phyloP scores from a whole-genome alignment of 1,140 invertebrate genomes.

The Cryptotermes secundus region DNA sequence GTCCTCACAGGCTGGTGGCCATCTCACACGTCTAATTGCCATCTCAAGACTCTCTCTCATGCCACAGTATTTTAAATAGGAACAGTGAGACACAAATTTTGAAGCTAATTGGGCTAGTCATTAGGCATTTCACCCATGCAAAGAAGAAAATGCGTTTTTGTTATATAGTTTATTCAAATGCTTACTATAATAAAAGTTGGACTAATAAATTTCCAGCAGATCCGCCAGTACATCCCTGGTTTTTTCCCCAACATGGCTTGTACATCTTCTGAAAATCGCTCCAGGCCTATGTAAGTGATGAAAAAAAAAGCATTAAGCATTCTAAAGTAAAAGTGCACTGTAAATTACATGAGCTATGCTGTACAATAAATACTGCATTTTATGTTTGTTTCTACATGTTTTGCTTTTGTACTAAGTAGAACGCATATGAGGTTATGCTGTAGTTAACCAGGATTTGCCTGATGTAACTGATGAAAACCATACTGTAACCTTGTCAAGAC shows the following conservation, averaged over 20 bases:
- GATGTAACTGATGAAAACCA: too few relatives aligned
- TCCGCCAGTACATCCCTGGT: slow-evolving; percentile 62
- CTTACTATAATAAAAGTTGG: slow-evolving; percentile 64
- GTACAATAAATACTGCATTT: background rate
- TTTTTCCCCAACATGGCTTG: slow-evolving; percentile 60
- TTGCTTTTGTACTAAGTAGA: background rate
- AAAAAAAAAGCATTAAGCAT: slow-evolving; percentile 21
- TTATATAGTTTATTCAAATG: slow-evolving; percentile 27
- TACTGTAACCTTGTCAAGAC: too few relatives aligned
- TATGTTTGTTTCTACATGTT: background rate
- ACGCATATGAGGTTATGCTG: too few relatives aligned
- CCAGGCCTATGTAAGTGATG: slow-evolving; percentile 44
- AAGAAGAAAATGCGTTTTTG: background rate
- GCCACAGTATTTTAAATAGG: too few relatives aligned
- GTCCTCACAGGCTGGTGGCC: too few relatives aligned
- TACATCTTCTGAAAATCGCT: slow-evolving; percentile 56
- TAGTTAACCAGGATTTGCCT: background rate
- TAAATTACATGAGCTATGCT: background rate
- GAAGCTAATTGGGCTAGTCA: too few relatives aligned
- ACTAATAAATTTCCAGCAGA: slow-evolving; percentile 65
- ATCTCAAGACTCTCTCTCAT: too few relatives aligned
- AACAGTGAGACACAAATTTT: too few relatives aligned
- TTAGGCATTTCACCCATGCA: background rate
- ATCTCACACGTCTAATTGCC: too few relatives aligned
- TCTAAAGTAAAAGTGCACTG: background rate